Percentiles rank a stretch among this genome's conserved stretches.
phyloP scores from a whole-genome alignment of 2,797 vertebrate species.

The Anguilla megastoma region DNA sequence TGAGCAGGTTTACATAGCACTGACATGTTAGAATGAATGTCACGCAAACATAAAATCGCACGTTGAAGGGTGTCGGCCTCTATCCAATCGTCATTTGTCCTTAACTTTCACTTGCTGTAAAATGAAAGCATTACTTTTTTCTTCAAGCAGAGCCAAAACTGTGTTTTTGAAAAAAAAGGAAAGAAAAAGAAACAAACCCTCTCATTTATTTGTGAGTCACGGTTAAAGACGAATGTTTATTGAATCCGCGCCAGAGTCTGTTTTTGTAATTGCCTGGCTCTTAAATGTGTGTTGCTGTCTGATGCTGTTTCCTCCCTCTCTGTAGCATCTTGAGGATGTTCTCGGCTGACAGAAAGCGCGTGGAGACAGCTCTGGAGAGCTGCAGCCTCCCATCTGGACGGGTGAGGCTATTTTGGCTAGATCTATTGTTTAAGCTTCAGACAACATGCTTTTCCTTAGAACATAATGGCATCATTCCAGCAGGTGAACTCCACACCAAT shows the following conservation, averaged over 20 bases:
- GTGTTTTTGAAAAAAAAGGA: background rate
- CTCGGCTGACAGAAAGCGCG: slow-evolving; percentile 91
- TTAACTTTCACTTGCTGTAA: background rate
- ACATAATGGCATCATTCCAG: background rate
- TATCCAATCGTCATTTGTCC: background rate
- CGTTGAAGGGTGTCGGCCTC: background rate
- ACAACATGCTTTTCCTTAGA: background rate
- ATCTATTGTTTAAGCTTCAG: background rate
- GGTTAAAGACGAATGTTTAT: background rate
- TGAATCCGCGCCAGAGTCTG: slow-evolving; percentile 8
- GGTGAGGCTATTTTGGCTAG: slow-evolving; percentile 69
- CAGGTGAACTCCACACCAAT: background rate
- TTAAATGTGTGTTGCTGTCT: slow-evolving; percentile 24
- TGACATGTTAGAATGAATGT: background rate
- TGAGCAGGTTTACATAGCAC: background rate
- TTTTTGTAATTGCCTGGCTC: slow-evolving; percentile 27
- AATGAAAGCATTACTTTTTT: background rate
- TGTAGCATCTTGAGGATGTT: slow-evolving; percentile 91
- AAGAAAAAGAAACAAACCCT: background rate
- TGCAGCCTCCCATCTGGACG: slow-evolving; percentile 91
- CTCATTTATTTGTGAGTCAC: slow-evolving; percentile 3
- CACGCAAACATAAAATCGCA: background rate
- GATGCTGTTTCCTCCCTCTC: slow-evolving; percentile 43
- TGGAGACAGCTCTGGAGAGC: slow-evolving; percentile 89
- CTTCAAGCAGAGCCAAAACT: background rate